Evolutionary conservation across 2,888 invertebrate genomes (phyloP).

Genomic region (Ypsolopha scabrella): DNA sequence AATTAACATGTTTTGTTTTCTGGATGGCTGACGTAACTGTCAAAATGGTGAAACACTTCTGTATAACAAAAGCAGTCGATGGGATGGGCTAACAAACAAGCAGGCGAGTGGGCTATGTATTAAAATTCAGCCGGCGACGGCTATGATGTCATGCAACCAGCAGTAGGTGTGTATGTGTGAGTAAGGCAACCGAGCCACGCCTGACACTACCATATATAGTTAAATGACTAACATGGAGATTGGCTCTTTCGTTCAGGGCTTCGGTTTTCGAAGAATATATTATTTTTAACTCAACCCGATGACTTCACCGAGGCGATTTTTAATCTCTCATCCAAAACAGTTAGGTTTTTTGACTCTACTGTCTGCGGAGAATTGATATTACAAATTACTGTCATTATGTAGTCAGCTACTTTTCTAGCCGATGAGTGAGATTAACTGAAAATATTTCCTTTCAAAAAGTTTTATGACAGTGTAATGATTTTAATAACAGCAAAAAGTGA

Average conservation of each 20-base stretch:
- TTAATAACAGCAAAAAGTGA: conserved; percentile 60
- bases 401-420: conserved; percentile 11
- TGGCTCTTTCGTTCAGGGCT: conserved; percentile 42
- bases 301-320: not conserved
- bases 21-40: conserved; percentile 18
- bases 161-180: conserved; percentile 38
- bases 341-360: not conserved
- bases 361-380: not conserved
- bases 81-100: not conserved
- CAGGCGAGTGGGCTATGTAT: conserved; percentile 17
- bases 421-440: conserved; percentile 13
- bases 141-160: conserved; percentile 50
- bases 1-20: not conserved
- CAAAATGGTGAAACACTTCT: conserved; percentile 16
- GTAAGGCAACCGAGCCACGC: conserved; percentile 24
- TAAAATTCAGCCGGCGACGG: conserved; percentile 44
- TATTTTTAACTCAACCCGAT: conserved; percentile 16
- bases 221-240: conserved; percentile 52
- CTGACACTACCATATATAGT: conserved; percentile 47
- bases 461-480: conserved; percentile 42
- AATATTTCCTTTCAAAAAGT: conserved; percentile 31
- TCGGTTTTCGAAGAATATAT: conserved; percentile 24
- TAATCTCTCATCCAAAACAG: not conserved
- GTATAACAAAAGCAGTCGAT: conserved; percentile 17
- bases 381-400: conserved; percentile 5